Conservation (phyloP, 2,888 invertebrate genomes). For the Ditula angustiorana region DNA sequence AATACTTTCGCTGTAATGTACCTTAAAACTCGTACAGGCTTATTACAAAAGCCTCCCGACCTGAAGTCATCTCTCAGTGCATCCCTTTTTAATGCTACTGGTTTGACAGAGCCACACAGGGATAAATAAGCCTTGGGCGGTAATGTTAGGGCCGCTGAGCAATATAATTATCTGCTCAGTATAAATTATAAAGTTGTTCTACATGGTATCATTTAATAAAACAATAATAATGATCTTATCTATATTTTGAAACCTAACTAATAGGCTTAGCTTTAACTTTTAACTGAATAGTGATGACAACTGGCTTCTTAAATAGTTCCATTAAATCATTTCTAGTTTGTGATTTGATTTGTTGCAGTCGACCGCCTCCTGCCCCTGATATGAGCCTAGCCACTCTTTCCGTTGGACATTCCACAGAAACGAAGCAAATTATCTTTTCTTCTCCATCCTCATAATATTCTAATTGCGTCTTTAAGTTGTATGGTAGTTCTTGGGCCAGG, state of each 20-base stretch:
- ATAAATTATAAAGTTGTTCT: too few relatives aligned
- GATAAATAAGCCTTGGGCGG: too few relatives aligned
- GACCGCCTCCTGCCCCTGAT: slow-evolving; percentile 88
- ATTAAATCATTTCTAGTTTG: slow-evolving; percentile 87
- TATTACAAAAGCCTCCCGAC: too few relatives aligned
- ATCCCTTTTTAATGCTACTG: too few relatives aligned
- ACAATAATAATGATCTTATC: background rate
- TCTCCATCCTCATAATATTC: slow-evolving; percentile 87
- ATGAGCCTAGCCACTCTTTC: slow-evolving; percentile 87
- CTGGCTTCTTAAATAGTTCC: slow-evolving; percentile 87
- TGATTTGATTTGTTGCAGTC: slow-evolving; percentile 89
- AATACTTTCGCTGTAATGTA: too few relatives aligned
- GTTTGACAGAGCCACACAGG: too few relatives aligned
- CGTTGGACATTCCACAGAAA: slow-evolving; percentile 87
- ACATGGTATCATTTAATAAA: background rate
- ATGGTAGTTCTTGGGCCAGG: slow-evolving; percentile 95
- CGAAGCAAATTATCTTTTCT: slow-evolving; percentile 77
- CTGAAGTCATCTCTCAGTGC: too few relatives aligned
- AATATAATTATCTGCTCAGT: too few relatives aligned
- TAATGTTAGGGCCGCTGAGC: too few relatives aligned
- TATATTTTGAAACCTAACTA: background rate
- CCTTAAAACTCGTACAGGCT: too few relatives aligned
- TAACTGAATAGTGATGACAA: slow-evolving; percentile 70
- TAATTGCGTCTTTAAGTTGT: slow-evolving; percentile 87
- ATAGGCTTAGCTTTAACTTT: slow-evolving; percentile 50